A percentile compares a stretch with the other conserved stretches of the same genome.
phyloP scores from a whole-genome alignment of 1,140 invertebrate species.

The Leptinotarsa defecta region DNA sequence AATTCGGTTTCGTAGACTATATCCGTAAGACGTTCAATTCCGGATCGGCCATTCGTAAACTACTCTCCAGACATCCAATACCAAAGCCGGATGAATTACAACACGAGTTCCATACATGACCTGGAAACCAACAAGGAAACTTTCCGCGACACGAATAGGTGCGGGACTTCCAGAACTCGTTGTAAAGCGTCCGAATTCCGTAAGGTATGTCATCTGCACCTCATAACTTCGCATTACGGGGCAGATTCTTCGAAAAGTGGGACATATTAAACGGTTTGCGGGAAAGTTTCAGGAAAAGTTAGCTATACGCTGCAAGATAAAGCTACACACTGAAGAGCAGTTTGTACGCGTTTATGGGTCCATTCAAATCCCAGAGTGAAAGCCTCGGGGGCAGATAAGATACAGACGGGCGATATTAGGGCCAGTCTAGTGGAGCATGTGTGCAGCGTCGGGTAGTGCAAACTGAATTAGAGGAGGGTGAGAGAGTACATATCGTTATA shows the following conservation, averaged over 20 bases:
- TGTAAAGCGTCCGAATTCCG: slow-evolving; percentile 10
- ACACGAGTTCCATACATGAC: neutral
- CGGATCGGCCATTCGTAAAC: neutral
- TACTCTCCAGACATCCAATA: slow-evolving; percentile 2
- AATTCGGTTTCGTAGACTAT: no score
- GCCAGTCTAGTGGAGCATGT: neutral
- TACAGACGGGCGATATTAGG: slow-evolving; percentile 5
- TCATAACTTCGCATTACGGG: slow-evolving; percentile 30
- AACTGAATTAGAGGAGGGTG: neutral
- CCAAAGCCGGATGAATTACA: neutral
- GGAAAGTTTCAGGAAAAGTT: slow-evolving; percentile 39
- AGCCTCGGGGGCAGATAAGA: slow-evolving; percentile 39
- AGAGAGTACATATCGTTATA: no score
- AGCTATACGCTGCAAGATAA: slow-evolving; percentile 35
- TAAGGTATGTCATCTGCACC: slow-evolving; percentile 31
- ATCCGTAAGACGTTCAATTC: neutral
- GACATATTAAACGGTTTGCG: slow-evolving; percentile 42
- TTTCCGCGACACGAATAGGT: slow-evolving; percentile 20
- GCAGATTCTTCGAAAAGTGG: slow-evolving; percentile 32
- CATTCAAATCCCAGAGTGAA: slow-evolving; percentile 40
- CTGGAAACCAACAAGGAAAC: slow-evolving; percentile 14
- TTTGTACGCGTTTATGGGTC: slow-evolving; percentile 41
- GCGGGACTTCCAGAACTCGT: slow-evolving; percentile 5
- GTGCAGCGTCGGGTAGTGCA: neutral
- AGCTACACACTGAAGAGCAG: slow-evolving; percentile 39